A percentile compares a stretch with the other conserved stretches of the same genome.
phyloP scores from a whole-genome alignment of 2,888 invertebrate genomes.

The Abscondita cerata region DNA sequence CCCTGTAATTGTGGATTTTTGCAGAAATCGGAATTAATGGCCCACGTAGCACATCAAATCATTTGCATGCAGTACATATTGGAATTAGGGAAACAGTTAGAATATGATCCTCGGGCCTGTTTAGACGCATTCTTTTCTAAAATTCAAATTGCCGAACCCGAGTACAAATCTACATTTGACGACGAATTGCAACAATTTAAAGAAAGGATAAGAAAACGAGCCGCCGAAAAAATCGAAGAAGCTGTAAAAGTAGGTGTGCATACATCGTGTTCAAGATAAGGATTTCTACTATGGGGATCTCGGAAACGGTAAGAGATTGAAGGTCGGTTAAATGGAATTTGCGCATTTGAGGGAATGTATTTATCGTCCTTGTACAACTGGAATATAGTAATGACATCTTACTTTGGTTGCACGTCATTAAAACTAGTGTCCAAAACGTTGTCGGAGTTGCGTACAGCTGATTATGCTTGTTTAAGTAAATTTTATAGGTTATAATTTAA shows the following conservation, averaged over 20 bases:
- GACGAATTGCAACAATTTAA: conserved; percentile 92
- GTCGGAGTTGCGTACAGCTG: no score
- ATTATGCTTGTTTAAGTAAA: no score
- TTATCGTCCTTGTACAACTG: no score
- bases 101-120: conserved; percentile 91
- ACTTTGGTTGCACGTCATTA: no score
- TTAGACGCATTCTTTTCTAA: conserved; percentile 86
- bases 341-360: no score
- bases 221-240: conserved; percentile 85
- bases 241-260: conserved; percentile 60
- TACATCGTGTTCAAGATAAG: no score
- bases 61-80: conserved; percentile 99
- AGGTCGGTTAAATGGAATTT: no score
- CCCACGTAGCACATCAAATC: conserved; percentile 96
- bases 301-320: no score
- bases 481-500: no score
- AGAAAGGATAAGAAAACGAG: conserved; percentile 81
- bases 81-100: conserved; percentile 92
- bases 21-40: conserved; percentile 93
- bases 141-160: conserved; percentile 91
- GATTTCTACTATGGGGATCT: no score
- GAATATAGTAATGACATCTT: no score
- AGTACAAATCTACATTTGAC: conserved; percentile 92
- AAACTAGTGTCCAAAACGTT: no score
- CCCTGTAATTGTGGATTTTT: conserved; percentile 4